Percentiles rank a stretch among this genome's conserved stretches.
Evolutionary conservation across 1,140 invertebrate genomes (phyloP).

Genomic region (Trypoxylus dichotomus): DNA sequence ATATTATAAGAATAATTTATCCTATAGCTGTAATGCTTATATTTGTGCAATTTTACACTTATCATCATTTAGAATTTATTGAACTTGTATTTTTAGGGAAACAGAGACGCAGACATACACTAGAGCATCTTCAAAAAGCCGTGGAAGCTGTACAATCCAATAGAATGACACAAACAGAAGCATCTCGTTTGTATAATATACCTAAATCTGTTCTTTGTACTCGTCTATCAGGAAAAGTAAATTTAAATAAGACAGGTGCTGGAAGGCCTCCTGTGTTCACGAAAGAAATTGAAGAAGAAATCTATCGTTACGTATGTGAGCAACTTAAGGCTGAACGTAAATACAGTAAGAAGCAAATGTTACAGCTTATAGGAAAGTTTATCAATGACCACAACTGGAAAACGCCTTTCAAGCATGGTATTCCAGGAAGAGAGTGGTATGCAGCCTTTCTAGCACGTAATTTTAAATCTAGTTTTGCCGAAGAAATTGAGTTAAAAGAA

Average conservation of each 20-base stretch:
- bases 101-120: background rate
- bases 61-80: no score
- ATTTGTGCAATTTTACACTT: no score
- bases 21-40: no score
- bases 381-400: background rate
- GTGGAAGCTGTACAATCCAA: background rate
- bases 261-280: background rate
- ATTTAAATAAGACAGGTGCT: background rate
- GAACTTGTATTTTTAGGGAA: background rate
- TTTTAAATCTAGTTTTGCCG: background rate
- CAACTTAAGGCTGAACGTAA: background rate
- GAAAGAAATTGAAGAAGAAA: background rate
- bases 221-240: background rate
- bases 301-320: background rate
- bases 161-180: background rate
- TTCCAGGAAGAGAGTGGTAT: background rate
- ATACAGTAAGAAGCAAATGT: background rate
- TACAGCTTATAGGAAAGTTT: background rate
- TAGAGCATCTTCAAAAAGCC: background rate
- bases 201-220: slow-evolving; percentile 11
- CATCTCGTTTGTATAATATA: slow-evolving; percentile 46
- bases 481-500: background rate
- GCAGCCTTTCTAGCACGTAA: background rate
- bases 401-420: background rate
- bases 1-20: no score